These are phyloP conservation scores for Bergia puertoricense DNA, from an alignment of 92 coral and sea anemone species.

Conservation along the genomic window DNA sequence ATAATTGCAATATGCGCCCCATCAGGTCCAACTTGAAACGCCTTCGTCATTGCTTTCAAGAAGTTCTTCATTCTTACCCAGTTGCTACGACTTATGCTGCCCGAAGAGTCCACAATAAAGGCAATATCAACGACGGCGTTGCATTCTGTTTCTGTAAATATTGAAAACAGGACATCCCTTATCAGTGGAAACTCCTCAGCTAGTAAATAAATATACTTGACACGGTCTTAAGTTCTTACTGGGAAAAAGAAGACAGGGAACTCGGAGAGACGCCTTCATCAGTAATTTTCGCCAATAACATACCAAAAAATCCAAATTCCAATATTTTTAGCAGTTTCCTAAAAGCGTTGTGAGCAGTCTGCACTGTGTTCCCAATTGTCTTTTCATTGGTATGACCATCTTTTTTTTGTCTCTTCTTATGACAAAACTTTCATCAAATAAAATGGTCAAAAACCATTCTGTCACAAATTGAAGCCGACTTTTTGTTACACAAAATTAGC, in stretches of 20 bases:
- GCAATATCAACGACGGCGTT: not conserved
- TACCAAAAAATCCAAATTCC: too few species aligned
- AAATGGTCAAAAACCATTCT: too few species aligned
- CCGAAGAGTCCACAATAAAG: constrained; percentile 27
- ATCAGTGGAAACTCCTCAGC: not conserved
- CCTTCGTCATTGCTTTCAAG: not conserved
- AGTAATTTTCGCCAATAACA: too few species aligned
- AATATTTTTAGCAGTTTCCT: too few species aligned
- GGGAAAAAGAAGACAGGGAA: not conserved
- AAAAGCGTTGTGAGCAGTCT: too few species aligned
- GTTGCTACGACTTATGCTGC: constrained; percentile 7
- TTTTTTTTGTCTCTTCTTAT: too few species aligned
- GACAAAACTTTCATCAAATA: too few species aligned
- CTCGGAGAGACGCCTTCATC: too few species aligned
- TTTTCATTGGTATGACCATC: too few species aligned
- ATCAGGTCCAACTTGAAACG: not conserved
- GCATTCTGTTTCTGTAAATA: not conserved
- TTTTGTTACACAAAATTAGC: too few species aligned
- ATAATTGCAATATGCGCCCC: constrained; percentile 15
- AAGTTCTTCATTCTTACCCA: constrained; percentile 6
- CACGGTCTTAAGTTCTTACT: not conserved
- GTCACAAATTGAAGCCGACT: not conserved
- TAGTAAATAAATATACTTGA: not conserved
- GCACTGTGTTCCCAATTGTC: too few species aligned
- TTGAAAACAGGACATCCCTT: not conserved